Evolutionary conservation across 2,888 invertebrate species (phyloP).

Genomic region (Nematopogon swammerdamellus): DNA sequence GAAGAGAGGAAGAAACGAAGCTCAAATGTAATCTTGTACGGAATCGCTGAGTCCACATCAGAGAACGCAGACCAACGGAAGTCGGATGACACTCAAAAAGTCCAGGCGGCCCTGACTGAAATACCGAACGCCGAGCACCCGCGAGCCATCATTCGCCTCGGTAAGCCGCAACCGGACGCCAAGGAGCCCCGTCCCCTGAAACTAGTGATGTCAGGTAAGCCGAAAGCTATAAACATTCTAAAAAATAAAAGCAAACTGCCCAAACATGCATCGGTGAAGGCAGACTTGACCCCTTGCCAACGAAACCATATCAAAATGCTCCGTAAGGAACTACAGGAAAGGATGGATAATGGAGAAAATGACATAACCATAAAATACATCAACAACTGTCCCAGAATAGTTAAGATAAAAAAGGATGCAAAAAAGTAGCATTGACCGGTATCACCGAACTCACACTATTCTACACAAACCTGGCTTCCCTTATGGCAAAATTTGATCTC

Average conservation of each 20-base stretch:
- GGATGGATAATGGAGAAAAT: neutral
- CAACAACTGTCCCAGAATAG: slow-evolving; percentile 1
- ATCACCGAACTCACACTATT: no score
- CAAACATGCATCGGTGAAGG: neutral
- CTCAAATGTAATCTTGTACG: no score
- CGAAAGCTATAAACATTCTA: neutral
- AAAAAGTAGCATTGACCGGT: neutral
- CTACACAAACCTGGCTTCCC: neutral
- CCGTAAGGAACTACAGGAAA: neutral
- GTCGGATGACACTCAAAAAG: no score
- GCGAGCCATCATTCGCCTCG: neutral
- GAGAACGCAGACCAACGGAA: no score
- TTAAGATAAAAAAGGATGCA: neutral
- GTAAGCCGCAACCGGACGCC: no score
- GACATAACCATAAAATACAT: slow-evolving; percentile 1
- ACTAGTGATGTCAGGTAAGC: slow-evolving; percentile 1
- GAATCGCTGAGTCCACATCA: no score
- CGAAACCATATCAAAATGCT: neutral
- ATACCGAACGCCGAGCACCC: neutral
- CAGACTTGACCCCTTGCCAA: neutral
- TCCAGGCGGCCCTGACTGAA: no score
- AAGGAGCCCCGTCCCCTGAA: neutral
- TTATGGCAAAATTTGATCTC: neutral
- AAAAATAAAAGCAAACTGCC: slow-evolving; percentile 2
- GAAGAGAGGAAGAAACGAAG: no score